A percentile compares a stretch with the other conserved stretches of the same genome.
Evolutionary conservation across 2,888 invertebrate species (phyloP).

Genomic region (Tetragonisca angustula): DNA sequence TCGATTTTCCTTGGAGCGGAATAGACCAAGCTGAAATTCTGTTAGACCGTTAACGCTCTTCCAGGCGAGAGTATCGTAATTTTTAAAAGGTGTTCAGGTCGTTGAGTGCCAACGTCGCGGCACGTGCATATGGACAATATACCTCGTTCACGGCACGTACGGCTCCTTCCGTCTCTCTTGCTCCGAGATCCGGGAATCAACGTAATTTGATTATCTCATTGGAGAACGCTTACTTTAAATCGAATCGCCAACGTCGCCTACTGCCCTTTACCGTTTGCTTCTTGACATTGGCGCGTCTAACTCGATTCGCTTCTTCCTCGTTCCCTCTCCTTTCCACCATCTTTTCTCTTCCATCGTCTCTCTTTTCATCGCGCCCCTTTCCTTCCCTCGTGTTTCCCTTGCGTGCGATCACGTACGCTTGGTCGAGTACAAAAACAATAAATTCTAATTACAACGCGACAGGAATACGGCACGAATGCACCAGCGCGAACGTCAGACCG

Average conservation of each 20-base stretch:
- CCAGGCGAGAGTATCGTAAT: constrained; percentile 40
- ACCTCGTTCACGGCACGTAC: not conserved
- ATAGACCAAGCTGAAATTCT: constrained; percentile 20
- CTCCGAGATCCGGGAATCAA: not conserved
- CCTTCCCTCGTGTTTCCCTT: not conserved
- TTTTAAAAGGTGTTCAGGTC: constrained; percentile 28
- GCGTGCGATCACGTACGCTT: constrained; percentile 20
- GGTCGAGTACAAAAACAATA: constrained; percentile 50
- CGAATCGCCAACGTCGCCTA: not conserved
- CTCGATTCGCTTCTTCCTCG: not conserved
- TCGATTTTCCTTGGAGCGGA: constrained; percentile 33
- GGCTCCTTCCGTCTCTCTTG: too few relatives aligned
- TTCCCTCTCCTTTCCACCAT: not conserved
- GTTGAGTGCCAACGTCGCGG: not conserved
- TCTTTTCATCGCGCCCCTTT: constrained; percentile 25
- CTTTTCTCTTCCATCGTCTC: not conserved
- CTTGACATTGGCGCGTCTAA: not conserved
- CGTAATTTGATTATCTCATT: not conserved
- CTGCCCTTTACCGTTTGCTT: not conserved
- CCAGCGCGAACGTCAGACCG: not conserved
- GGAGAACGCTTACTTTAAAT: not conserved
- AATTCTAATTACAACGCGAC: constrained; percentile 50
- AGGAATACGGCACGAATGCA: not conserved
- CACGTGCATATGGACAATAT: not conserved
- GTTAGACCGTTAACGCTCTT: constrained; percentile 35